phyloP scores from a whole-genome alignment of 2,113 vertebrate genomes.

The Bos javanicus region DNA sequence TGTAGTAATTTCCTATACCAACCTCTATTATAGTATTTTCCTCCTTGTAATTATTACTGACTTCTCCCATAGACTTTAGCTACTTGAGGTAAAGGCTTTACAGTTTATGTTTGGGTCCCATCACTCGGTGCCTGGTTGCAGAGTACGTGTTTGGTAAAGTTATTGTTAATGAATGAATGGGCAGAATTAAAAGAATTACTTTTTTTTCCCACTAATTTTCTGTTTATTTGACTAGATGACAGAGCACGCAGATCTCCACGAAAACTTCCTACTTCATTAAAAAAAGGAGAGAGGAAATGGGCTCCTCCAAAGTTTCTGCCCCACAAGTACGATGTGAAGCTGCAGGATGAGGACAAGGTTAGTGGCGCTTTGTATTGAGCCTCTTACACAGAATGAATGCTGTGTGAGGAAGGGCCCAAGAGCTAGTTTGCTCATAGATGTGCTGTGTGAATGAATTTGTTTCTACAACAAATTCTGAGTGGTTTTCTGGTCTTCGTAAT shows the following conservation, averaged over 20 bases:
- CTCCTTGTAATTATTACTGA: neutral
- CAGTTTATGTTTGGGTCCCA: neutral
- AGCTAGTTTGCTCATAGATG: neutral
- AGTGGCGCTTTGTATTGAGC: slow-evolving; percentile 19
- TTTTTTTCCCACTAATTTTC: neutral
- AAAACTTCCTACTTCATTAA: slow-evolving; percentile 93
- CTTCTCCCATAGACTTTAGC: neutral
- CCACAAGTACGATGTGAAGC: slow-evolving; percentile 96
- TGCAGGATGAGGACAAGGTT: slow-evolving; percentile 96
- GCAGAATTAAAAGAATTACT: neutral
- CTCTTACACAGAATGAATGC: neutral
- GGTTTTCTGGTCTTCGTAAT: neutral
- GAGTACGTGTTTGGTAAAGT: neutral
- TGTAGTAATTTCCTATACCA: neutral
- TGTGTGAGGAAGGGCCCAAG: neutral
- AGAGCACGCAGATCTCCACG: slow-evolving; percentile 95
- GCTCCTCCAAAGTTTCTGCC: slow-evolving; percentile 97
- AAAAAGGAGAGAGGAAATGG: slow-evolving; percentile 97
- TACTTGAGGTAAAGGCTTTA: neutral
- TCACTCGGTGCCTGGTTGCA: neutral
- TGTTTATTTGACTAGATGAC: slow-evolving; percentile 84
- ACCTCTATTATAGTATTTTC: neutral
- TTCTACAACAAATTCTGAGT: neutral
- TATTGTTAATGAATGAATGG: neutral
- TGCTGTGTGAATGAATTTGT: neutral